phyloP scores from a whole-genome alignment of 2,888 invertebrate species.

The Epirrhoe tristata region DNA sequence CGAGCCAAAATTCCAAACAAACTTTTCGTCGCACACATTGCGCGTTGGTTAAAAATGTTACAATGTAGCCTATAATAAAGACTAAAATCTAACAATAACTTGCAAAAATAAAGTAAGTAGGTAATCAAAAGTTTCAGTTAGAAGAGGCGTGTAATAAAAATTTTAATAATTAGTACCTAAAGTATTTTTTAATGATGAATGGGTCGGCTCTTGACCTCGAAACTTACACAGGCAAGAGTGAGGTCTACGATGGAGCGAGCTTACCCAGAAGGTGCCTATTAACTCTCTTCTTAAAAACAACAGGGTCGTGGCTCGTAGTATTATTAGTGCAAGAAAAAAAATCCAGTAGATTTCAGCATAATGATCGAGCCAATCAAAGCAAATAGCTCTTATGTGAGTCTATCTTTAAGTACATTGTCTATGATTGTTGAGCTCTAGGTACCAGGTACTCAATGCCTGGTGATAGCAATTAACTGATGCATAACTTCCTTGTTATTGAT shows the following conservation, averaged over 20 bases:
- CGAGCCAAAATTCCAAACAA: constrained; percentile 53
- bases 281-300: too few relatives aligned
- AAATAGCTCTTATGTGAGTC: not conserved
- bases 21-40: not conserved
- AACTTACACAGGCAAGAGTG: too few relatives aligned
- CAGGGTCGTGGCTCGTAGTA: too few relatives aligned
- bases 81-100: not conserved
- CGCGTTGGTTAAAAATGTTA: not conserved
- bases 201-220: too few relatives aligned
- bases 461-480: constrained; percentile 34
- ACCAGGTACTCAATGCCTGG: constrained; percentile 14
- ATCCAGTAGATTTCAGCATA: not conserved
- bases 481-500: constrained; percentile 44
- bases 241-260: too few relatives aligned
- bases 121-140: too few relatives aligned
- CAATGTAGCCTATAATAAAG: not conserved
- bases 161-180: too few relatives aligned
- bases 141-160: too few relatives aligned
- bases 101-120: too few relatives aligned
- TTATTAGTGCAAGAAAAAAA: too few relatives aligned
- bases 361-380: not conserved
- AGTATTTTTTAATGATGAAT: too few relatives aligned
- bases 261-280: too few relatives aligned
- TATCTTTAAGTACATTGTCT: not conserved
- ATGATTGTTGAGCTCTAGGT: not conserved